Percentiles rank a stretch among this genome's conserved stretches.
These are phyloP conservation scores for Pipistrellus nathusii DNA, from an alignment of 2,797 vertebrate genomes.

Conservation along the genomic window DNA sequence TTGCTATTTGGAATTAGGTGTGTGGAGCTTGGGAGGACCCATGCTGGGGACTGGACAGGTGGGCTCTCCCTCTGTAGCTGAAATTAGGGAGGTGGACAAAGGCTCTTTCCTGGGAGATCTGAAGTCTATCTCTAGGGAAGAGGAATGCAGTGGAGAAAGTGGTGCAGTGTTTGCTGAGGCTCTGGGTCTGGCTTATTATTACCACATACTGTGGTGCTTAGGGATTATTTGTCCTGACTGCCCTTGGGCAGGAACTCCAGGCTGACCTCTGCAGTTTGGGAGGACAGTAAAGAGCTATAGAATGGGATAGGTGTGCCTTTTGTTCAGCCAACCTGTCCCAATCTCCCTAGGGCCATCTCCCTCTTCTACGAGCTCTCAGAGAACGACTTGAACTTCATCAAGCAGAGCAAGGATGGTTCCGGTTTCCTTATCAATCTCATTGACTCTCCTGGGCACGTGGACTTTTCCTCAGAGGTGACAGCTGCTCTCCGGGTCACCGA, in stretches of 20 bases:
- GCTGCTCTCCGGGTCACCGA: slow-evolving; percentile 98
- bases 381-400: slow-evolving; percentile 96
- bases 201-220: accelerated
- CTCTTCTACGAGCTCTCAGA: slow-evolving; percentile 94
- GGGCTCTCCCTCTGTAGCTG: not conserved
- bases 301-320: no score
- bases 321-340: accelerated
- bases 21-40: not conserved
- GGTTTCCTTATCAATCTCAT: slow-evolving; percentile 98
- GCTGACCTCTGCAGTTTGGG: accelerated
- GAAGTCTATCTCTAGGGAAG: not conserved
- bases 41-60: no score
- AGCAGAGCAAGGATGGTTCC: slow-evolving; percentile 94
- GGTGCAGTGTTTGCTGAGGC: accelerated
- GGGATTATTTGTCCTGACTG: accelerated
- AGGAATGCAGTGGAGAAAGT: not conserved
- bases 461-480: slow-evolving; percentile 98
- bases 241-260: not conserved
- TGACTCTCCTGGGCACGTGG: slow-evolving; percentile 96
- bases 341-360: slow-evolving; percentile 93
- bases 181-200: not conserved
- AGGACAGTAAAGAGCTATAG: not conserved
- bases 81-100: not conserved
- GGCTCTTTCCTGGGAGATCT: no score
- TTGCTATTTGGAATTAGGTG: not conserved